Base-by-base conservation (phyloP, 1,140 invertebrate species). In the Parasteatoda tepidariorum region DNA sequence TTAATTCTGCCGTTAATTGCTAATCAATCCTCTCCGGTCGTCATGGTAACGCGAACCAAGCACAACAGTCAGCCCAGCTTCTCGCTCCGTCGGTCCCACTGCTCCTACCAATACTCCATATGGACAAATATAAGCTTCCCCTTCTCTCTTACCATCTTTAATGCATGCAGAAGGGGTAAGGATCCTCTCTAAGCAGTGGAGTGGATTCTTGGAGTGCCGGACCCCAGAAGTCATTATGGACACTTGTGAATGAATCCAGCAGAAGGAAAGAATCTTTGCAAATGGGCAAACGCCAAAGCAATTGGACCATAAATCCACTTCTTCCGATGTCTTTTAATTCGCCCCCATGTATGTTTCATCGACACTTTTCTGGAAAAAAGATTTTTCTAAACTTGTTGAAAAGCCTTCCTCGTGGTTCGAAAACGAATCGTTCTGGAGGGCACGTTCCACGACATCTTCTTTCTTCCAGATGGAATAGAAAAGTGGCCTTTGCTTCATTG, bases 1-100 rank as follows among this genome's bases (percentile, higher is more conserved):
- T 85, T 85, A 85, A 85, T 85, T 85, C 84, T 78, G 57, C 73
- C 67, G 84, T 85, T 83, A 85, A 85, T 85, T 85, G 79, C 84
- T 85, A 85, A 85, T 85, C 84, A 85, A 85, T 85, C 84, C 84
- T 70, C 38, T 41, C 38, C 67, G 30, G 73, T 85, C 28, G 54
- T 79, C 75, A 85, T 83, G 61, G 79, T 64, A 66, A 78, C 84
- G 55, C 28, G 66, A 41, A 70, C 61, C 74, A 70, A 67, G 74
- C 74, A 76, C 74, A 83, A 83, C 79, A 83, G 30, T 78, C 61
- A 28, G 26, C n/a, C n/a, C n/a, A 41, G 38, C 5, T 5, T 41
- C 38, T 41, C 38, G 5, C 5, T 5, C 38, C 5, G 38, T 38
- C 31, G 18, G 6, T 26, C 57, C 18, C 57, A 5, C 57, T 41